These are phyloP conservation scores for Pyralis farinalis DNA, from an alignment of 2,888 invertebrate species.

Conservation along the genomic window DNA sequence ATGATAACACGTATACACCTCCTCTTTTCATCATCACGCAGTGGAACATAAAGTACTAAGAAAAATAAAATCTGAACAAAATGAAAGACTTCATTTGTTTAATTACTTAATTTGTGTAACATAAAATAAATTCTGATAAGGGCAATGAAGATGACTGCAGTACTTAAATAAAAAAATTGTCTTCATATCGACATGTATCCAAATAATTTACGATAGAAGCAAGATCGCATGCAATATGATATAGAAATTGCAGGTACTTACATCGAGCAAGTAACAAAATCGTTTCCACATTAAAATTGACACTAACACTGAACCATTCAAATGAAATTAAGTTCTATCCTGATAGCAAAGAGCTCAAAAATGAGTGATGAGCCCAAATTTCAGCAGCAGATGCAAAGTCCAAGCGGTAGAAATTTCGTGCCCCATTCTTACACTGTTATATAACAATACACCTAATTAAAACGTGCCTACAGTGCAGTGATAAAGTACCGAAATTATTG, in stretches of 20 bases:
- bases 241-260: constrained; percentile 47
- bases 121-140: no score
- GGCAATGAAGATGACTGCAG: no score
- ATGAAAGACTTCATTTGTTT: no score
- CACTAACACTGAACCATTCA: constrained; percentile 45
- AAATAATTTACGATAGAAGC: constrained; percentile 36
- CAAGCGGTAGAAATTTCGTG: constrained; percentile 38
- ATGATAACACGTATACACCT: constrained; percentile 29
- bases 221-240: constrained; percentile 63
- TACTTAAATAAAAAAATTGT: no score
- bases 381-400: constrained; percentile 54
- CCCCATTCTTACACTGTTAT: constrained; percentile 47
- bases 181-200: constrained; percentile 4
- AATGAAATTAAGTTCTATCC: constrained; percentile 39
- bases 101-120: no score
- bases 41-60: no score
- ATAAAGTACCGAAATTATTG: constrained; percentile 47
- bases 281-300: constrained; percentile 70
- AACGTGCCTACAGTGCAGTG: constrained; percentile 38
- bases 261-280: constrained; percentile 55
- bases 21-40: constrained; percentile 9
- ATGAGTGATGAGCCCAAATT: constrained; percentile 24
- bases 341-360: constrained; percentile 36
- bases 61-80: no score
- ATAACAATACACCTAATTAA: constrained; percentile 71